Conservation (phyloP, 37 sponge, comb jelly and placozoan genomes). For the Bolinopsis microptera region DNA sequence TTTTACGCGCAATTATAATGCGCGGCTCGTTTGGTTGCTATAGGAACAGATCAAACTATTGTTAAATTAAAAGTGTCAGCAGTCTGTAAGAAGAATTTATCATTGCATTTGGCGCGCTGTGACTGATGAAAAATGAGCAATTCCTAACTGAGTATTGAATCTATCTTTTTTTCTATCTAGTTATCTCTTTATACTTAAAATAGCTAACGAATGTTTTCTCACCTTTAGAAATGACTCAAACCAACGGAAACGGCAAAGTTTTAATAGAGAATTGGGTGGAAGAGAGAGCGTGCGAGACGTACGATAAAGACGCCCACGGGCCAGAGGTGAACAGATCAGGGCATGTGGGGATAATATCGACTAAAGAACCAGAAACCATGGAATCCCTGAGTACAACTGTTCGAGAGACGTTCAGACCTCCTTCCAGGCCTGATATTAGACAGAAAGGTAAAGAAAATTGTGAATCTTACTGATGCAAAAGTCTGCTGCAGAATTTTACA, state of each 20-base stretch:
- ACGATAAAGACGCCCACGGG: not conserved
- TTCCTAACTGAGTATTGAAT: too few relatives aligned
- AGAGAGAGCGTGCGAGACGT: slow-evolving; percentile 47
- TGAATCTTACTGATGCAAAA: not conserved
- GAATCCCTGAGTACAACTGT: slow-evolving; percentile 21
- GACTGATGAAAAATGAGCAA: too few relatives aligned
- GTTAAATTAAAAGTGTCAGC: slow-evolving; percentile 2
- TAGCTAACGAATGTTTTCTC: too few relatives aligned
- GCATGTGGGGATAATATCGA: slow-evolving; percentile 44
- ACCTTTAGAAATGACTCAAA: slow-evolving; percentile 41
- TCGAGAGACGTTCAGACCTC: slow-evolving; percentile 36
- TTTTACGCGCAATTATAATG: not conserved
- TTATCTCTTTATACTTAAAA: too few relatives aligned
- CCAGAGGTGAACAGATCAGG: slow-evolving; percentile 56
- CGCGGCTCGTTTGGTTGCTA: slow-evolving; percentile 21
- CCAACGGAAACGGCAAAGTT: slow-evolving; percentile 49
- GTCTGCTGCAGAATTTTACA: not conserved
- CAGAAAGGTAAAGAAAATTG: not conserved
- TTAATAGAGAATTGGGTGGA: slow-evolving; percentile 64
- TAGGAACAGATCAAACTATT: not conserved
- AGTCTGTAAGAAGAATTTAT: not conserved
- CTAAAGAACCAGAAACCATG: not conserved
- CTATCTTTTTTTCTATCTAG: too few relatives aligned
- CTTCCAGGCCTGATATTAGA: not conserved
- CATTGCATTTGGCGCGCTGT: not conserved